Evolutionary conservation across 2,113 vertebrate species (phyloP), one percentile per base, ranked within the genome.

Genomic region (Oostethus manadensis): DNA sequence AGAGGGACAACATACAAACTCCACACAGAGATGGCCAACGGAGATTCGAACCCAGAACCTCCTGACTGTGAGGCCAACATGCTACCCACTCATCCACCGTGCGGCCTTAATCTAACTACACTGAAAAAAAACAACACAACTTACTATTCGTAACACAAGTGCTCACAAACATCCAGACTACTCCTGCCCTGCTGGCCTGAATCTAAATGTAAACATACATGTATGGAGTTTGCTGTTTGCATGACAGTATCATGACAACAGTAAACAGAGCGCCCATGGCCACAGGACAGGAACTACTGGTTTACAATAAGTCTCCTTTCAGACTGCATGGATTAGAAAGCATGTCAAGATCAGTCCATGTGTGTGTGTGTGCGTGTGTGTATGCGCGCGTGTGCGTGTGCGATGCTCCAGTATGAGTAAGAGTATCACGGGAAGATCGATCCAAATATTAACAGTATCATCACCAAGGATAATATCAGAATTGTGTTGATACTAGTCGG

Each of bases 301-400:
- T 65, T 57, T 62, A 16, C 8, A 64, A 60, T 50, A 35, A 64
- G 43, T 75, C 44, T 54, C 46, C 56, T 35, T 50, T 10, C 20
- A 68, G 64, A 51, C 64, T 60, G 47, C 16, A 8, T 62, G 64
- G 70, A 73, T 68, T 62, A 73, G 71, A 76, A 83, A 83, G 70
- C 71, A 80, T 79, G 77, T 83, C 70, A 82, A 73, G 72, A 77
- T 62, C 71, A 60, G 62, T 4, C 8, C 51, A 76, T 70, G 43
- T 68, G 80, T 76, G 65, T 42, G 4, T 42, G 38, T 42, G 38
- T 42, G 38, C 14, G 38, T 40, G 38, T 14, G 11, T 42, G 38
- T 14, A 13, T 42, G 38, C 14, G 38, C 14, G 11, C 14, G 38
- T 42, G 38, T 42, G 38, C 14, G 38, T 42, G 38, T 14, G 38